Conservation (phyloP, 1,140 invertebrate species). For the Coelopa frigida region DNA sequence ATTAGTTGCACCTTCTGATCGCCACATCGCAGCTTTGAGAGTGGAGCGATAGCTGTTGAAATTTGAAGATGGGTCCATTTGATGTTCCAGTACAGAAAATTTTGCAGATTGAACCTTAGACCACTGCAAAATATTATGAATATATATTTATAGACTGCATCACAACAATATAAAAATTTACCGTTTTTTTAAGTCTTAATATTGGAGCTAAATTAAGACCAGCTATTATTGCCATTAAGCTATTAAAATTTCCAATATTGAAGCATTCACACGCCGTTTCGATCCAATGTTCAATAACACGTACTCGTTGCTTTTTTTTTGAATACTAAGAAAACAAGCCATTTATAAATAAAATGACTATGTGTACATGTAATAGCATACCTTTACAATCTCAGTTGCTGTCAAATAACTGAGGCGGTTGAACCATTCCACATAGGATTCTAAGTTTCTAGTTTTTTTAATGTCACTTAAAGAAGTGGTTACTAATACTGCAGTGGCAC, state of each 20-base stretch:
- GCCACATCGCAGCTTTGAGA: slow-evolving; percentile 81
- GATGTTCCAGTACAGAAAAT: slow-evolving; percentile 79
- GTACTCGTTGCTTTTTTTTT: slow-evolving; percentile 87
- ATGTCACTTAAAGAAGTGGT: slow-evolving; percentile 66
- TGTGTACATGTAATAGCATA: slow-evolving; percentile 12
- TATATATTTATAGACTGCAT: neutral
- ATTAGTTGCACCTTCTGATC: slow-evolving; percentile 73
- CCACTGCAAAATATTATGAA: slow-evolving; percentile 58
- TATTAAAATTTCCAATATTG: slow-evolving; percentile 97
- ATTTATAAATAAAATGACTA: neutral
- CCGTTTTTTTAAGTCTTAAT: slow-evolving; percentile 88
- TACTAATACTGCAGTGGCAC: slow-evolving; percentile 3
- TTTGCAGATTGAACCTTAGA: slow-evolving; percentile 76
- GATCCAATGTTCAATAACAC: slow-evolving; percentile 92
- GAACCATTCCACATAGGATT: slow-evolving; percentile 98
- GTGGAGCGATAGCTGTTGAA: slow-evolving; percentile 81
- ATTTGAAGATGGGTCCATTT: slow-evolving; percentile 84
- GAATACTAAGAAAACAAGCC: slow-evolving; percentile 55
- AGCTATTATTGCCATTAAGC: slow-evolving; percentile 94
- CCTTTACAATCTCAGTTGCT: slow-evolving; percentile 61
- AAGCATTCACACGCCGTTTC: slow-evolving; percentile 93
- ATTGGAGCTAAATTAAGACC: slow-evolving; percentile 94
- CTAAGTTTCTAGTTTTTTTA: slow-evolving; percentile 88
- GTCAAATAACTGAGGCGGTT: slow-evolving; percentile 94
- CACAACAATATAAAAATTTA: slow-evolving; percentile 48